Percentiles rank a stretch among this genome's conserved stretches.
These are phyloP conservation scores for Eupithecia tripunctaria DNA, from an alignment of 2,888 invertebrate genomes.

Conservation along the genomic window DNA sequence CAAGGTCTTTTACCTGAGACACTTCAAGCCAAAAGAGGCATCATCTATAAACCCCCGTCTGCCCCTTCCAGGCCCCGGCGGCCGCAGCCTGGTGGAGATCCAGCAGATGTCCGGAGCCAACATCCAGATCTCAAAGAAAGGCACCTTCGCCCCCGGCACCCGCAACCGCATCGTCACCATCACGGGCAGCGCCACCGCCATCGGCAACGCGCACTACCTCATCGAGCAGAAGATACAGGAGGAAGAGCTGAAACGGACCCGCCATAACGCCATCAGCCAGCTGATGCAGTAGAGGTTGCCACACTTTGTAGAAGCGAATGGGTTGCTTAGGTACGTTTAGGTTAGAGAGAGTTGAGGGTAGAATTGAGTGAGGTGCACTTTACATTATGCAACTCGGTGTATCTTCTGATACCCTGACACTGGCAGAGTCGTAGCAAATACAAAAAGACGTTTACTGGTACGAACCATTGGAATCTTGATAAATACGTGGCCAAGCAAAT, in stretches of 20 bases:
- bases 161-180: constrained; percentile 98
- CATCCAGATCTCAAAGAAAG: constrained; percentile 99
- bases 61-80: constrained; percentile 91
- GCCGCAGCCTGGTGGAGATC: constrained; percentile 97
- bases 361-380: background rate
- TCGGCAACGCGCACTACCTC: constrained; percentile 96
- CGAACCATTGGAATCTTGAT: background rate
- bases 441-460: too few species aligned
- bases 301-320: background rate
- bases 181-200: constrained; percentile 94
- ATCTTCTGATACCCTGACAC: background rate
- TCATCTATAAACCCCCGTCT: background rate
- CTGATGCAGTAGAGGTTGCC: constrained; percentile 87
- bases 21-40: background rate
- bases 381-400: background rate
- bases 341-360: background rate
- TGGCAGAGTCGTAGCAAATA: background rate
- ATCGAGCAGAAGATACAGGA: constrained; percentile 98
- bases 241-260: constrained; percentile 97
- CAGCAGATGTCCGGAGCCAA: constrained; percentile 98
- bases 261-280: constrained; percentile 92
- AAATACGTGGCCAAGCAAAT: background rate
- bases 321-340: background rate
- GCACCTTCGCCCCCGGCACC: constrained; percentile 98
- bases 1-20: background rate